Evolutionary conservation across 2,797 vertebrate genomes (phyloP).

Genomic region (Acanthopagrus latus): DNA sequence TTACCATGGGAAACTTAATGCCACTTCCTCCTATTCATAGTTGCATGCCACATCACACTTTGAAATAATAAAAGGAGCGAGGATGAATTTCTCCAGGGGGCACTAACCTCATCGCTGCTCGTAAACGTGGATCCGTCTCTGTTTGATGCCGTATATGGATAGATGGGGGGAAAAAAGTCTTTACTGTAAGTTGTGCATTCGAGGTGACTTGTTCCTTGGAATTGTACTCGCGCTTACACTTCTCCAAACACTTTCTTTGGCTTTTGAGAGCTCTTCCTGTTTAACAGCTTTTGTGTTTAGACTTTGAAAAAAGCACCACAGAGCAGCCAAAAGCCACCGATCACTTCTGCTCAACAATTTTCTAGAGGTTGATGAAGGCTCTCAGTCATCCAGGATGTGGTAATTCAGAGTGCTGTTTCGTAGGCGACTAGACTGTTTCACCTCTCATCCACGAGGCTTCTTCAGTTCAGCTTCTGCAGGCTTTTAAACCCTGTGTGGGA

Average conservation of each 20-base stretch:
- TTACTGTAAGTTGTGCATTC: background rate
- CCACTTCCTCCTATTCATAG: constrained; percentile 84
- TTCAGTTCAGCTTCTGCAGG: too few relatives aligned
- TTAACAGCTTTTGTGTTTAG: constrained; percentile 15
- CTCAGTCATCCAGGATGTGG: too few relatives aligned
- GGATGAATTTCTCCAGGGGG: constrained; percentile 62
- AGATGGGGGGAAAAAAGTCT: constrained; percentile 18
- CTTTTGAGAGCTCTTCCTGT: constrained; percentile 19
- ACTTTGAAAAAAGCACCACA: background rate
- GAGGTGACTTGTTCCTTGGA: background rate
- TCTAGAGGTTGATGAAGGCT: too few relatives aligned
- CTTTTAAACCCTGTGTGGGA: too few relatives aligned
- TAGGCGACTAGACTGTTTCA: too few relatives aligned
- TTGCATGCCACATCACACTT: constrained; percentile 58
- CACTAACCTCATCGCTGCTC: constrained; percentile 52
- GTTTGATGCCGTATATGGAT: constrained; percentile 56
- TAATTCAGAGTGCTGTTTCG: too few relatives aligned
- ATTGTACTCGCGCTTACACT: constrained; percentile 8
- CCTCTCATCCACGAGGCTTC: too few relatives aligned
- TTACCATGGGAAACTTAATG: constrained; percentile 70
- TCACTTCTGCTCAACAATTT: background rate
- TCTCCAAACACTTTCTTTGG: constrained; percentile 27
- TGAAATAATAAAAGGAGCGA: constrained; percentile 75
- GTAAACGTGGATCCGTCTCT: constrained; percentile 30
- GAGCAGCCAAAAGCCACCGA: background rate